Percentiles rank a stretch among this genome's conserved stretches.
These are phyloP conservation scores for Oenanthe oenanthe DNA, from an alignment of 2,113 vertebrate species.

Conservation along the genomic window DNA sequence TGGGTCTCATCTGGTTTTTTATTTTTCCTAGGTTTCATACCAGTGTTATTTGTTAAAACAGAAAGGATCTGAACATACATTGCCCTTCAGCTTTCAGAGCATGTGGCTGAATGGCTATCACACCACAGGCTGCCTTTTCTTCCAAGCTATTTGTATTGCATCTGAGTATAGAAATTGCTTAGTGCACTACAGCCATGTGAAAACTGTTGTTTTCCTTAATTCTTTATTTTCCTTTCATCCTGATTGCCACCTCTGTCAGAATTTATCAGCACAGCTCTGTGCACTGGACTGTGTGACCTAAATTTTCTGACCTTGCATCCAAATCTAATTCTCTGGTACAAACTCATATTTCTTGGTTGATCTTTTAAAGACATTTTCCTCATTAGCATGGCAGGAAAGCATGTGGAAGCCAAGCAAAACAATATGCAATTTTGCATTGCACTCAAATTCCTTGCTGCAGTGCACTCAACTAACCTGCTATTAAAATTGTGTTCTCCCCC, in stretches of 20 bases:
- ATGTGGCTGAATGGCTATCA: neutral
- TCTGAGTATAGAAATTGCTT: neutral
- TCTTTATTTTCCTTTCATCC: conserved; percentile 33
- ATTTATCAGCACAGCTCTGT: conserved; percentile 51
- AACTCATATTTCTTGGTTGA: conserved; percentile 59
- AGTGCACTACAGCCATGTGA: neutral
- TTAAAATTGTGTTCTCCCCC: conserved; percentile 32
- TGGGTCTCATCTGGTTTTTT: neutral
- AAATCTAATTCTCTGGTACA: conserved; percentile 46
- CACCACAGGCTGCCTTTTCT: neutral
- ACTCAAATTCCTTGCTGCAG: conserved; percentile 50
- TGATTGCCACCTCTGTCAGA: conserved; percentile 48
- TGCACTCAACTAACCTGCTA: conserved; percentile 39
- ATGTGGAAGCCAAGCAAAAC: conserved; percentile 52
- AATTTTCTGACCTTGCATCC: conserved; percentile 40
- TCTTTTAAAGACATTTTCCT: conserved; percentile 58
- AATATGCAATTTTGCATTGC: conserved; percentile 56
- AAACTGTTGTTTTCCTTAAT: conserved; percentile 45
- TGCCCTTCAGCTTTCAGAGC: conserved; percentile 8
- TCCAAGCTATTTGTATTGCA: neutral
- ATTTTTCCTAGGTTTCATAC: neutral
- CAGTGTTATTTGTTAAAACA: conserved; percentile 2
- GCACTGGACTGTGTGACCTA: conserved; percentile 59
- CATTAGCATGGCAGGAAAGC: conserved; percentile 63
- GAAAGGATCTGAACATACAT: neutral